Percentiles rank a stretch among this genome's conserved stretches.
Evolutionary conservation across 2,888 invertebrate genomes (phyloP).

Genomic region (Caenorhabditis wallacei): DNA sequence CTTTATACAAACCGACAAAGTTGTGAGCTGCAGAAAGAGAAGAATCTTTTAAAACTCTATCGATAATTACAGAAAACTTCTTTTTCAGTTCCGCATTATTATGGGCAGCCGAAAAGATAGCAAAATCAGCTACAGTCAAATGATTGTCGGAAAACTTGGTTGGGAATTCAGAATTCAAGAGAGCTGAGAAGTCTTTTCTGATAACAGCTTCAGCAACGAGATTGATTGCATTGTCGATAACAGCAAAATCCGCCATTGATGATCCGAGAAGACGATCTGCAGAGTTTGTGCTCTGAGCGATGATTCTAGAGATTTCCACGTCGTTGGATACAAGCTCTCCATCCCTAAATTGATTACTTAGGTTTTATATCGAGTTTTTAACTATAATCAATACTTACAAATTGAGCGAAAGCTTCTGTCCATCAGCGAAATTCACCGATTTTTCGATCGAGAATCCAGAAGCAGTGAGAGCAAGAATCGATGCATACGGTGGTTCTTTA

Average conservation of each 20-base stretch:
- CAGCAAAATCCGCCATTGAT: slow-evolving; percentile 62
- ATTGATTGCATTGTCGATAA: slow-evolving; percentile 67
- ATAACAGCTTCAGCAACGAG: slow-evolving; percentile 59
- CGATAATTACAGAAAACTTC: slow-evolving; percentile 67
- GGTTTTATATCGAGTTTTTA: neutral
- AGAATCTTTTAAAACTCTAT: slow-evolving; percentile 68
- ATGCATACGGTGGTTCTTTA: slow-evolving; percentile 70
- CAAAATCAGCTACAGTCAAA: slow-evolving; percentile 74
- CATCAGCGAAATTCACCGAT: slow-evolving; percentile 66
- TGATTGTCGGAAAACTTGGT: slow-evolving; percentile 34
- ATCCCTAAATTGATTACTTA: slow-evolving; percentile 68
- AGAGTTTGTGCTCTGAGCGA: slow-evolving; percentile 67
- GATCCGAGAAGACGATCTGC: slow-evolving; percentile 70
- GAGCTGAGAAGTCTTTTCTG: slow-evolving; percentile 32
- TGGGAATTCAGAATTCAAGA: slow-evolving; percentile 27
- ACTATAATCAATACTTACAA: slow-evolving; percentile 59
- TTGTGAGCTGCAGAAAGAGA: slow-evolving; percentile 67
- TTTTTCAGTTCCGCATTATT: slow-evolving; percentile 67
- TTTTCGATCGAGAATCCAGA: slow-evolving; percentile 69
- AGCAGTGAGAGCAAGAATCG: slow-evolving; percentile 71
- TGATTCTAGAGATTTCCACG: slow-evolving; percentile 72
- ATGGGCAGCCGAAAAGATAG: slow-evolving; percentile 72
- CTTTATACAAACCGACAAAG: slow-evolving; percentile 59
- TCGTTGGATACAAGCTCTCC: slow-evolving; percentile 73
- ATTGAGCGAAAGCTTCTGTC: slow-evolving; percentile 59